Base-by-base conservation (phyloP, 2,113 vertebrate species). In the Scomber scombrus region DNA sequence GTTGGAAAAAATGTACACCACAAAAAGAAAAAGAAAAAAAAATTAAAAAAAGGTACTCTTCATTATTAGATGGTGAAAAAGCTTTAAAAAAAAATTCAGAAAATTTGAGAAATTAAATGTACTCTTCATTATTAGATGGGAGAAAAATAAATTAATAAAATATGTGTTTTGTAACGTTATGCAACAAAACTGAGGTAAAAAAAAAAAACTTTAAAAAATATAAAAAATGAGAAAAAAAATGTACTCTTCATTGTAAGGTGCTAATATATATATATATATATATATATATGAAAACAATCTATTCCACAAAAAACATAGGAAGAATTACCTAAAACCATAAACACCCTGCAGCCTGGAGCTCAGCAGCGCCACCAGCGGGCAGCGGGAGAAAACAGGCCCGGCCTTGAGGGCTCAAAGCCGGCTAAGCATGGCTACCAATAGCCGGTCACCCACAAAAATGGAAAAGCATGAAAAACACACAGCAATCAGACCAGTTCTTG, bases 301-400 rank as follows among this genome's bases (percentile, higher is more conserved):
- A 84, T 26, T 85, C 79, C 72, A 64, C 10, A 60, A 40, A 50
- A 55, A 60, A 29, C 61, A 46, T 26, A 26, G 13, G 49, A 86
- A 85, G 84, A 87, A 87, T 61, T 67, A 82, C 78, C 83, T 78
- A 82, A 85, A 85, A 76, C 55, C 84, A 90, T 80, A 80, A 60
- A 85, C 82, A 85, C 71, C 46, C 19, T 75, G 70, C 58, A 16
- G 80, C 70, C 56, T 76, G 70, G 73, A 89, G 7, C 51, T 19
- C 66, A 71, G 89, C 85, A 89, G 91, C 90, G 85, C 88, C 89
- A 57, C 70, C 86, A 40, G 0, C 76, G 77, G 86, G 89, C 64
- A 13, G n/a, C 1, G 75, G 31, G 31, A 70, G 82, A 73, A 77
- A 75, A 86, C 77, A 54, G 81, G 87, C 85, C 85, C 80, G 82